These are phyloP conservation scores for Sprattus sprattus DNA, from an alignment of 2,113 vertebrate species.

Conservation along the genomic window DNA sequence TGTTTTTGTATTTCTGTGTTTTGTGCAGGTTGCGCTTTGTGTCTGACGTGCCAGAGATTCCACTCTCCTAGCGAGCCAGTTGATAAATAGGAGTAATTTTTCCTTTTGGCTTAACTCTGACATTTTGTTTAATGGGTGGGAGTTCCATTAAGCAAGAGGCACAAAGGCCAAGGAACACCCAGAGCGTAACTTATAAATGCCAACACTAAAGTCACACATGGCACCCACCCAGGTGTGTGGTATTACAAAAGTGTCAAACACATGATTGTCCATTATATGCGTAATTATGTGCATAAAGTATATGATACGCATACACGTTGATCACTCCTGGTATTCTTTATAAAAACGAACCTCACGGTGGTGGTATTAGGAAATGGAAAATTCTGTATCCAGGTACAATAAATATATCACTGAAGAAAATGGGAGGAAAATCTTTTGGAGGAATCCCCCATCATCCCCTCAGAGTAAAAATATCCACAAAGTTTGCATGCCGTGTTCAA, in stretches of 20 bases:
- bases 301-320: not conserved
- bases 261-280: constrained; percentile 4
- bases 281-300: not conserved
- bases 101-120: constrained; percentile 34
- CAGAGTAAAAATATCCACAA: not conserved
- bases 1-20: constrained; percentile 35
- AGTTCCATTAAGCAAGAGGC: constrained; percentile 16
- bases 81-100: constrained; percentile 50
- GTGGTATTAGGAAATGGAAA: not conserved
- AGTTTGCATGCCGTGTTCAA: not conserved
- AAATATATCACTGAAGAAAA: not conserved
- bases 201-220: not conserved
- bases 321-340: not conserved
- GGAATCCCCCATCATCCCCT: not conserved
- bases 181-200: constrained; percentile 8
- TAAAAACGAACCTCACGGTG: not conserved
- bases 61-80: constrained; percentile 38
- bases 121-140: constrained; percentile 28
- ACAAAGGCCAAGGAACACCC: constrained; percentile 13
- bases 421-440: not conserved
- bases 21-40: constrained; percentile 21
- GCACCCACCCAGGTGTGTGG: not conserved
- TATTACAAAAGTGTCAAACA: not conserved
- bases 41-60: constrained; percentile 31
- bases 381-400: not conserved